Evolutionary conservation across 2,797 vertebrate genomes (phyloP).

Genomic region (Cossypha caffra): DNA sequence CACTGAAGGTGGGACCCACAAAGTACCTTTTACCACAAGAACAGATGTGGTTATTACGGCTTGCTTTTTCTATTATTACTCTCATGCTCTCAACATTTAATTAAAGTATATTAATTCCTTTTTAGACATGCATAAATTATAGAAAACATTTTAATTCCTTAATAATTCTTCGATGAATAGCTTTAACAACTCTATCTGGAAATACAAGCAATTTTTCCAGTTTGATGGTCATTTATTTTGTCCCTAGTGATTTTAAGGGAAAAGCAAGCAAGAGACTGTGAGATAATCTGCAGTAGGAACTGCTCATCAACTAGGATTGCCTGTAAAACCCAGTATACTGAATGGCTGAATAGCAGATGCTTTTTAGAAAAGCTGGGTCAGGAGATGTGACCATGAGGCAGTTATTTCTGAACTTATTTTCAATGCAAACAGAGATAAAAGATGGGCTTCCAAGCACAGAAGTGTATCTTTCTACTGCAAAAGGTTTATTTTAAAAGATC

Average conservation of each 20-base stretch:
- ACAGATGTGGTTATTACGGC: not conserved
- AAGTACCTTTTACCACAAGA: not conserved
- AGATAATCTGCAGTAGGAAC: not conserved
- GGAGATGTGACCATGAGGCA: not conserved
- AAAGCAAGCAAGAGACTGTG: not conserved
- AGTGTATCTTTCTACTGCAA: not conserved
- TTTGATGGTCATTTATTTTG: not conserved
- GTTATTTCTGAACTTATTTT: not conserved
- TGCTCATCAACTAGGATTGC: not conserved
- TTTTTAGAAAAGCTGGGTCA: not conserved
- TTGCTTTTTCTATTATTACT: not conserved
- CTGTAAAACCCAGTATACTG: not conserved
- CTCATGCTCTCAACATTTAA: not conserved
- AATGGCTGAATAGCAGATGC: not conserved
- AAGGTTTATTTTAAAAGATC: not conserved
- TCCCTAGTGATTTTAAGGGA: not conserved
- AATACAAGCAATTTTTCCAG: not conserved
- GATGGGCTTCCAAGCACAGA: not conserved
- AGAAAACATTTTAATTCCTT: not conserved
- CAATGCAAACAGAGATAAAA: not conserved
- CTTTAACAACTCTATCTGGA: not conserved
- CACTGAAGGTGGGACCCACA: not conserved
- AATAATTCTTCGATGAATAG: not conserved
- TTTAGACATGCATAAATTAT: not conserved
- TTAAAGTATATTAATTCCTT: not conserved